Evolutionary conservation across 2,797 vertebrate genomes (phyloP).

Genomic region (Ctenosaura bakeri): DNA sequence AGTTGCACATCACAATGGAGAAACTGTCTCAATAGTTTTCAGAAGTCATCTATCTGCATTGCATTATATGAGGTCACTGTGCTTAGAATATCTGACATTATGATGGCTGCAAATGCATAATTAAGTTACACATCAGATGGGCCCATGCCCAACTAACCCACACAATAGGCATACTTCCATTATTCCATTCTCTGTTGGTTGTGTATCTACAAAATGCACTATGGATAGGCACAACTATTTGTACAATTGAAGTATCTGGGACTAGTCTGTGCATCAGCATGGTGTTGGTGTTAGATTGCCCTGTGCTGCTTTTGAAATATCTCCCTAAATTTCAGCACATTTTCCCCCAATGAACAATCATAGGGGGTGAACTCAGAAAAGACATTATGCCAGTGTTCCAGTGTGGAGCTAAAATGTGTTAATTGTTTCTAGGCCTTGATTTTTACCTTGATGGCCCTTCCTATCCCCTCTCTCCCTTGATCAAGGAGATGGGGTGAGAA

Average conservation of each 20-base stretch:
- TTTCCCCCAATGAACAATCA: not conserved
- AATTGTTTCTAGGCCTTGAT: not conserved
- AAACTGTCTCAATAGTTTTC: constrained; percentile 13
- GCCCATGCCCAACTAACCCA: not conserved
- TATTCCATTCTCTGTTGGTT: not conserved
- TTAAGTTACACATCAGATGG: not conserved
- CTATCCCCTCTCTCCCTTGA: not conserved
- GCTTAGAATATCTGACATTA: not conserved
- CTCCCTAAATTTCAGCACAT: not conserved
- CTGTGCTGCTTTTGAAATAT: not conserved
- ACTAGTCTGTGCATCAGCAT: not conserved
- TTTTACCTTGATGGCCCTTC: not conserved
- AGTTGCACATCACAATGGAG: too few relatives aligned
- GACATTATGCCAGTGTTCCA: not conserved
- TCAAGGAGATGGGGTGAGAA: not conserved
- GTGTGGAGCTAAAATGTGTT: not conserved
- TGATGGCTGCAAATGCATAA: not conserved
- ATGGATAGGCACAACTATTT: not conserved
- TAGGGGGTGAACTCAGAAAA: not conserved
- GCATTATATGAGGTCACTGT: not conserved
- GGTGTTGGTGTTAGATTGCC: not conserved
- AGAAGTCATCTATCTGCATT: constrained; percentile 43
- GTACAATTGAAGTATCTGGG: too few relatives aligned
- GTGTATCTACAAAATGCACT: not conserved
- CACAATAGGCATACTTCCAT: not conserved